Evolutionary conservation across 2,797 vertebrate genomes (phyloP), one percentile per base, ranked within the genome.

Genomic region (Pangasius djambal): DNA sequence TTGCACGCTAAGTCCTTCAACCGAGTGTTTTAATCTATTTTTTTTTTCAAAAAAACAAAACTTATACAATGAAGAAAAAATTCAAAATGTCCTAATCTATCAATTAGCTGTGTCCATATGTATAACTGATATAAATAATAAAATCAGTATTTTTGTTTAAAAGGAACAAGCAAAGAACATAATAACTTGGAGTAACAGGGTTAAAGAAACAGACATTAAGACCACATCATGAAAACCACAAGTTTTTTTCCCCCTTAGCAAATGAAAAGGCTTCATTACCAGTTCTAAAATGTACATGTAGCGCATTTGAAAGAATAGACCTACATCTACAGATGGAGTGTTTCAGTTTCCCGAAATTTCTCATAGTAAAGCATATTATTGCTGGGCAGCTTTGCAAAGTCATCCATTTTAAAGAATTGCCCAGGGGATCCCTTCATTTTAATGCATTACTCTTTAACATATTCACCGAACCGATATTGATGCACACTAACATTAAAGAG

Each of bases 91-190:
- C 57, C 65, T 88, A 82, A 69, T n/a, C 48, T 22, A 81, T 84
- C 15, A 52, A 52, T 83, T 48, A 65, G 31, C 9, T 37, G 20
- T 59, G 40, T n/a, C 18, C 34, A 52, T 31, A 52, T 20, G 13
- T 15, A 75, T 82, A 59, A 82, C 31, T 77, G 78, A 40, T 59
- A 90, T 89, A 88, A 90, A 89, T 89, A 63, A 82, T 85, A 87
- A 90, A 86, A 91, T 86, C 44, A 18, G 28, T 18, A 61, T 22
- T 59, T 22, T 22, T 61, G 48, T 44, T 63, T 48, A 63, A 65
- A 86, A 74, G 57, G 3, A 70, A 87, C n/a, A 87, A 65, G 61
- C 15, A 48, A 37, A 83, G 0, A 86, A 82, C 81, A 83, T 9
- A 69, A 55, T 84, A 88, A 89, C 83, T 70, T 67, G 13, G 10